Percentiles rank a stretch among this genome's conserved stretches.
Conservation (phyloP, 2,797 vertebrate species). For the Sciaenops ocellatus region DNA sequence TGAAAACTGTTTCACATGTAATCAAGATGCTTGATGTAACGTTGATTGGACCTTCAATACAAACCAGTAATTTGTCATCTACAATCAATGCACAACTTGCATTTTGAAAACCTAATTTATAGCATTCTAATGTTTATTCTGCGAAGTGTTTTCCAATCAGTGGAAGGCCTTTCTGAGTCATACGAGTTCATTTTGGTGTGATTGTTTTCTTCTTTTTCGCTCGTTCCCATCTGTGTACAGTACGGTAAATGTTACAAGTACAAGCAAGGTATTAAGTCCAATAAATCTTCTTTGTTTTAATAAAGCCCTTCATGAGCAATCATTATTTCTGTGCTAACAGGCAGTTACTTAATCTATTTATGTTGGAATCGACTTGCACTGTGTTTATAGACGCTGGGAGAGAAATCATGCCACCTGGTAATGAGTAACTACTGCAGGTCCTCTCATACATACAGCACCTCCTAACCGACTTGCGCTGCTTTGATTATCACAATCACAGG, state of each 20-base stretch:
- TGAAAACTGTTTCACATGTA: neutral
- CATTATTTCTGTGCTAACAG: slow-evolving; percentile 14
- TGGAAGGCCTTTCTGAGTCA: slow-evolving; percentile 4
- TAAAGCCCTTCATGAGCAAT: neutral
- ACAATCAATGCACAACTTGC: neutral
- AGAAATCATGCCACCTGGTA: slow-evolving; percentile 8
- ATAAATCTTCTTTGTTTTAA: slow-evolving; percentile 7
- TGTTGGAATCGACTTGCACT: neutral
- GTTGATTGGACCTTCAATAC: neutral
- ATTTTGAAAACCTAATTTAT: neutral
- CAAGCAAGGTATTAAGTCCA: slow-evolving; percentile 8
- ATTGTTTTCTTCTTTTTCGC: slow-evolving; percentile 3
- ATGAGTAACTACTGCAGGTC: slow-evolving; percentile 1
- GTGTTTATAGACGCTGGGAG: slow-evolving; percentile 8
- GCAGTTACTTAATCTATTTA: slow-evolving; percentile 3
- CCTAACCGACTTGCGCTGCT: neutral
- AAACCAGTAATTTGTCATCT: slow-evolving; percentile 4
- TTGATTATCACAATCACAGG: neutral
- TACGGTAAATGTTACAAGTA: neutral
- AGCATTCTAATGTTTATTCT: slow-evolving; percentile 19
- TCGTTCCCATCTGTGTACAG: slow-evolving; percentile 12
- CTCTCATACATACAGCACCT: neutral
- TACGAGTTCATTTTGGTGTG: slow-evolving; percentile 1
- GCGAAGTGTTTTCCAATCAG: neutral
- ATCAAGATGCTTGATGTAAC: neutral